Conservation (phyloP, 2,797 vertebrate genomes). For the Novumbra hubbsi region DNA sequence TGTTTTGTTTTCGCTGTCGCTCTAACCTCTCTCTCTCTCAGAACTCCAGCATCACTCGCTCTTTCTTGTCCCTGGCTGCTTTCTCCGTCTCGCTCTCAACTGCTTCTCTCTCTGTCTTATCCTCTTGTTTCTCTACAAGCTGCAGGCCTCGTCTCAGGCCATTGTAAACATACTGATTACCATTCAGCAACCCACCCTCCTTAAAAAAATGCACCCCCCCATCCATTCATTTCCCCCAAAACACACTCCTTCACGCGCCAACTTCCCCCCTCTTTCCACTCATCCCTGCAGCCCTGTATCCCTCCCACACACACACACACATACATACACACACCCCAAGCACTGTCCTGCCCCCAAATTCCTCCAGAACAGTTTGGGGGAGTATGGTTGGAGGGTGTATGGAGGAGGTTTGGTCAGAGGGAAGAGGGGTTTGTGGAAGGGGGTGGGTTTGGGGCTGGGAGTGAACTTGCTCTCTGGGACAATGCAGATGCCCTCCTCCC, state of each 20-base stretch:
- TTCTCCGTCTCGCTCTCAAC: background rate
- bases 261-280: conserved; percentile 39
- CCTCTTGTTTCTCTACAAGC: conserved; percentile 46
- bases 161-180: conserved; percentile 64
- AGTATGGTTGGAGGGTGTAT: background rate
- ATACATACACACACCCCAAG: conserved; percentile 20
- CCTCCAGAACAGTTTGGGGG: too few relatives aligned
- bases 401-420: background rate
- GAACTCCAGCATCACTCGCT: background rate
- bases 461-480: conserved; percentile 56
- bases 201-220: conserved; percentile 24
- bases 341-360: conserved; percentile 31
- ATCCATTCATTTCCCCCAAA: conserved; percentile 64
- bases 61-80: background rate
- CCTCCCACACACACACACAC: conserved; percentile 18
- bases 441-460: conserved; percentile 6
- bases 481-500: conserved; percentile 63
- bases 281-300: conserved; percentile 44
- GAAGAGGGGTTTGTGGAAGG: conserved; percentile 3
- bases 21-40: background rate
- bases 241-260: conserved; percentile 47
- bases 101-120: background rate
- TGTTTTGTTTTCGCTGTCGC: background rate
- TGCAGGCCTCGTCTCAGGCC: conserved; percentile 57
- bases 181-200: conserved; percentile 60